These are phyloP conservation scores for Trachelus troglodyta DNA, from an alignment of 2,888 invertebrate genomes.

Conservation along the genomic window DNA sequence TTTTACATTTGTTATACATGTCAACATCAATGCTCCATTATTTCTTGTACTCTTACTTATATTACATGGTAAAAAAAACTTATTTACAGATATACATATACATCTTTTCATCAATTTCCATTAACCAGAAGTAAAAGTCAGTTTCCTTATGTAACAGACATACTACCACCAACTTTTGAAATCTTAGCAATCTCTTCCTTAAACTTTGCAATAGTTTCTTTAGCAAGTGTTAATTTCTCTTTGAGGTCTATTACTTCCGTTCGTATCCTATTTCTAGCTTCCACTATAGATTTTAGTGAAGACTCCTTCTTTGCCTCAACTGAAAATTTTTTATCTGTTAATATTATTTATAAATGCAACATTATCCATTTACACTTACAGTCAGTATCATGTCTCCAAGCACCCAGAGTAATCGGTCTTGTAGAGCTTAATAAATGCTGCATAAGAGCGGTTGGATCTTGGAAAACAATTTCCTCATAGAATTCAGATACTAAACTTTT, in stretches of 20 bases:
- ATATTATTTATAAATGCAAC: constrained; percentile 17
- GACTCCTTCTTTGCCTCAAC: constrained; percentile 91
- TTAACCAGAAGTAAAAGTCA: not conserved
- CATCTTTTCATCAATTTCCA: not conserved
- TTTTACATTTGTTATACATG: not conserved
- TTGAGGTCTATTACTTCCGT: constrained; percentile 86
- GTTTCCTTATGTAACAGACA: constrained; percentile 38
- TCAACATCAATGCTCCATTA: not conserved
- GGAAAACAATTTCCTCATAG: constrained; percentile 96
- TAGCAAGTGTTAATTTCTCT: constrained; percentile 84
- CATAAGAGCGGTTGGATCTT: constrained; percentile 91
- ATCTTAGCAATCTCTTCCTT: constrained; percentile 78
- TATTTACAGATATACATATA: not conserved
- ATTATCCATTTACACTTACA: constrained; percentile 72
- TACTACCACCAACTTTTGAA: constrained; percentile 52
- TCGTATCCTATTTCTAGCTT: constrained; percentile 84
- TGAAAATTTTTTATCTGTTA: constrained; percentile 66
- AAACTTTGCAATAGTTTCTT: constrained; percentile 86
- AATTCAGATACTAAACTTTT: constrained; percentile 89
- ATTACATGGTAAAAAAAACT: not conserved
- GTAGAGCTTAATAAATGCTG: constrained; percentile 85
- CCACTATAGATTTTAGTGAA: constrained; percentile 80
- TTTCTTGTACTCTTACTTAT: not conserved
- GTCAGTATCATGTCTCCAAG: constrained; percentile 88
- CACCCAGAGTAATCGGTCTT: constrained; percentile 78